These are phyloP conservation scores for Dromas ardeola DNA, from an alignment of 2,113 vertebrate genomes.

Conservation along the genomic window DNA sequence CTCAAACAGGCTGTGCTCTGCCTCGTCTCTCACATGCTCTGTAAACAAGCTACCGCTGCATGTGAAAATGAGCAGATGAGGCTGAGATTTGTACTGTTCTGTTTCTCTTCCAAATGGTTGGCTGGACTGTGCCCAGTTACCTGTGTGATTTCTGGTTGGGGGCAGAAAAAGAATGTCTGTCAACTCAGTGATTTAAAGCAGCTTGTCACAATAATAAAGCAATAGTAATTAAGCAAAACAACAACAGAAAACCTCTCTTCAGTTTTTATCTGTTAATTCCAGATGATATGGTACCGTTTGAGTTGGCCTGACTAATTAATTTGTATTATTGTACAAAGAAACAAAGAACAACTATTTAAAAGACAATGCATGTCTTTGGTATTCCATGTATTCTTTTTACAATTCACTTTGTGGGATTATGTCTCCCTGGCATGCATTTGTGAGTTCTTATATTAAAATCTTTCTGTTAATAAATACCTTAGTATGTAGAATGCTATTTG, in stretches of 20 bases:
- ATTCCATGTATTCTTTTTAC: neutral
- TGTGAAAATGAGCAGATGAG: neutral
- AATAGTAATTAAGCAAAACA: neutral
- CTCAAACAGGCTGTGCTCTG: neutral
- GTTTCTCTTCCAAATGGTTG: neutral
- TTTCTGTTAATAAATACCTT: neutral
- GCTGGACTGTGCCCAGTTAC: neutral
- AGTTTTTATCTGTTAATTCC: neutral
- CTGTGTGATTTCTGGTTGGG: neutral
- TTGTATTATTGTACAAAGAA: neutral
- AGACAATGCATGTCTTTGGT: neutral
- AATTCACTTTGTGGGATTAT: neutral
- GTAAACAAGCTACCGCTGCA: neutral
- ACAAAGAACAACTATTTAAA: neutral
- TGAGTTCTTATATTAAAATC: neutral
- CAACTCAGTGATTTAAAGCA: neutral
- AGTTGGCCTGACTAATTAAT: neutral
- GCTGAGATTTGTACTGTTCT: neutral
- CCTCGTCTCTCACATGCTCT: neutral
- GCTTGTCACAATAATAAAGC: neutral
- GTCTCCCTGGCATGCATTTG: neutral
- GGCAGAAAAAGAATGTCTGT: neutral
- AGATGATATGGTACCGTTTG: neutral
- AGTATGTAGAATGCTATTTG: neutral
- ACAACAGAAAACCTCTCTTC: neutral